Conservation (phyloP, 2,797 vertebrate genomes). For the Neosilurus mollespiculum region DNA sequence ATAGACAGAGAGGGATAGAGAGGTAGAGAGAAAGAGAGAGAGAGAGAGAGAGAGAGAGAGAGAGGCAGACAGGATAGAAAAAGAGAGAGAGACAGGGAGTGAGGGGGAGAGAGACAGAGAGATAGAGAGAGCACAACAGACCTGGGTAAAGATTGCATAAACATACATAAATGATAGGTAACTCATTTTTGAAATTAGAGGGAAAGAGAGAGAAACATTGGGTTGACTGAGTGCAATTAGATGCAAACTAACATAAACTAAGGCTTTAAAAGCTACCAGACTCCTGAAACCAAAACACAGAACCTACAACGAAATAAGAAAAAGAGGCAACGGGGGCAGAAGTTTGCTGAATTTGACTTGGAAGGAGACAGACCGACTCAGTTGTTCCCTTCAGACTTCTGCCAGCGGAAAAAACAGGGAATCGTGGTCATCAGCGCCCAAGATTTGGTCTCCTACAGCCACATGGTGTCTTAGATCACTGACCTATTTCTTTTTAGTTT, state of each 20-base stretch:
- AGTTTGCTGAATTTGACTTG: conserved; percentile 62
- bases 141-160: not conserved
- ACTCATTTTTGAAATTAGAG: not conserved
- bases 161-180: conserved; percentile 3
- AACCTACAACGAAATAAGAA: conserved; percentile 51
- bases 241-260: conserved; percentile 27
- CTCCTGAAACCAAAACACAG: conserved; percentile 49
- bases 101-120: not conserved
- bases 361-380: conserved; percentile 69
- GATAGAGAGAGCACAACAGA: too few species aligned
- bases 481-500: conserved; percentile 62
- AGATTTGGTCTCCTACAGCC: conserved; percentile 59
- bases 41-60: conserved; percentile 5
- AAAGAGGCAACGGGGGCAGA: conserved; percentile 51
- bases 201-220: conserved; percentile 31
- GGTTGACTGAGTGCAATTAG: conserved; percentile 8
- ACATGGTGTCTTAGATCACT: conserved; percentile 57
- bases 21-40: not conserved
- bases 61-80: too few species aligned
- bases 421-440: conserved; percentile 63
- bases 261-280: conserved; percentile 50
- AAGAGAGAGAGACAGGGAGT: too few species aligned
- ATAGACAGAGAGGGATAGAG: not conserved
- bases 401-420: conserved; percentile 76
- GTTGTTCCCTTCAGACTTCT: conserved; percentile 70